Conservation (phyloP, 1,140 invertebrate genomes). For the Camponotus floridanus region DNA sequence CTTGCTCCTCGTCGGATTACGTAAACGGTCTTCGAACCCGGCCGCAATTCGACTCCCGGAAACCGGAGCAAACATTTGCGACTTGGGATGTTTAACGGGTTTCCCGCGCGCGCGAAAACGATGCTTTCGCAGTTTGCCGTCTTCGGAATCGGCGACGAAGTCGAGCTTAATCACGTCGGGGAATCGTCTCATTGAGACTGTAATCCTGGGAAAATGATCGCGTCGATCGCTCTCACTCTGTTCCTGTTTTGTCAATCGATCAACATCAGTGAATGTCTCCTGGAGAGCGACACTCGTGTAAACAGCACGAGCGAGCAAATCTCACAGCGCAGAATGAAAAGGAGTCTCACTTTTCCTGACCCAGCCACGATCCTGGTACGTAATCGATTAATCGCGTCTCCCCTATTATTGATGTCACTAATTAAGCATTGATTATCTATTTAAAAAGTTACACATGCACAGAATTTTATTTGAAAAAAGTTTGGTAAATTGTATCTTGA, state of each 20-base stretch:
- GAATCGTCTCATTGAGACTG: conserved; percentile 1
- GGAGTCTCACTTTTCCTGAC: conserved; percentile 78
- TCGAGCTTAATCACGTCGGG: conserved; percentile 23
- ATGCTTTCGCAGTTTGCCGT: conserved; percentile 26
- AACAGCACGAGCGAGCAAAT: conserved; percentile 4
- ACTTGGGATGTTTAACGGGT: conserved; percentile 46
- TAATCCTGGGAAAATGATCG: conserved; percentile 34
- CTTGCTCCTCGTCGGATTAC: conserved; percentile 20
- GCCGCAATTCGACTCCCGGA: conserved; percentile 42
- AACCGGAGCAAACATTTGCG: conserved; percentile 49
- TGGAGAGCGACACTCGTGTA: not conserved
- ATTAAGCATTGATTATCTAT: not conserved
- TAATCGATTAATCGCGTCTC: conserved; percentile 18
- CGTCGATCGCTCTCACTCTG: conserved; percentile 45
- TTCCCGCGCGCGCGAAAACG: conserved; percentile 7
- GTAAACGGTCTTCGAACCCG: conserved; percentile 28
- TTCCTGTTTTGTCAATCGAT: conserved; percentile 48
- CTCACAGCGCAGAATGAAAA: conserved; percentile 41
- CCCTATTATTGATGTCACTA: not conserved
- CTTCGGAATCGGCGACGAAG: conserved; percentile 18
- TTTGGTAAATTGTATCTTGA: too few relatives aligned
- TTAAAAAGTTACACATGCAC: not conserved
- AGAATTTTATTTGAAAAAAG: not conserved
- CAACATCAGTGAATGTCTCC: conserved; percentile 11
- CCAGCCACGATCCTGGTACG: conserved; percentile 79